phyloP scores from a whole-genome alignment of 2,113 vertebrate genomes.

The Brienomyrus longianalis region DNA sequence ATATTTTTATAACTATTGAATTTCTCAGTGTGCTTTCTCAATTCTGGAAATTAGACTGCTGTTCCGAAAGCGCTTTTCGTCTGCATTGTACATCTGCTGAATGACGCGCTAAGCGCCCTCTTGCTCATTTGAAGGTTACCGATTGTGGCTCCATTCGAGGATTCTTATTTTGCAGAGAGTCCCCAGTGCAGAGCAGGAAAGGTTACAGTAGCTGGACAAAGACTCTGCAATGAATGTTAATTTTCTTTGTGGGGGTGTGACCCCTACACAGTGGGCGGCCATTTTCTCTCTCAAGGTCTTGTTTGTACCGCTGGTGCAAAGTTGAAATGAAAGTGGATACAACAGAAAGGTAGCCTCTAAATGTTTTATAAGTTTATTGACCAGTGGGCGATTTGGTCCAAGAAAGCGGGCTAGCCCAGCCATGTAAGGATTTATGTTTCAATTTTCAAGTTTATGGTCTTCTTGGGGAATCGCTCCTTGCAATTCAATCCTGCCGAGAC shows the following conservation, averaged over 20 bases:
- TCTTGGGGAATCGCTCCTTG: not conserved
- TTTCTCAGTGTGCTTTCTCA: not conserved
- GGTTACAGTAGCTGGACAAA: not conserved
- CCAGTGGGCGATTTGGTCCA: not conserved
- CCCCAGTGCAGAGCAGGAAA: not conserved
- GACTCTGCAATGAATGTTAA: not conserved
- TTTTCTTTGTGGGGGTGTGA: not conserved
- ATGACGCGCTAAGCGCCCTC: not conserved
- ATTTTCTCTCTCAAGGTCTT: not conserved
- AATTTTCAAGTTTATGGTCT: not conserved
- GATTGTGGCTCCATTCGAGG: not conserved
- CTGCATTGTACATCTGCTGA: not conserved
- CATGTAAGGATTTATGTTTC: not conserved
- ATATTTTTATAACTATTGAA: not conserved
- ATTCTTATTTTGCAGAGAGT: not conserved
- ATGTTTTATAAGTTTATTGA: constrained; percentile 4
- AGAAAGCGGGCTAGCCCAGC: not conserved
- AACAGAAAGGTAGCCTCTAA: not conserved
- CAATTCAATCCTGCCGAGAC: not conserved
- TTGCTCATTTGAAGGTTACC: constrained; percentile 10
- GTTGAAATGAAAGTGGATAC: not conserved
- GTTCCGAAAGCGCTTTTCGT: not conserved
- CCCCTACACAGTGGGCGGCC: not conserved
- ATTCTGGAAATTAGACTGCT: not conserved
- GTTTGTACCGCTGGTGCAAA: not conserved